Percentiles rank a stretch among this genome's conserved stretches.
These are phyloP conservation scores for Antrozous pallidus DNA, from an alignment of 2,797 vertebrate genomes.

Conservation along the genomic window DNA sequence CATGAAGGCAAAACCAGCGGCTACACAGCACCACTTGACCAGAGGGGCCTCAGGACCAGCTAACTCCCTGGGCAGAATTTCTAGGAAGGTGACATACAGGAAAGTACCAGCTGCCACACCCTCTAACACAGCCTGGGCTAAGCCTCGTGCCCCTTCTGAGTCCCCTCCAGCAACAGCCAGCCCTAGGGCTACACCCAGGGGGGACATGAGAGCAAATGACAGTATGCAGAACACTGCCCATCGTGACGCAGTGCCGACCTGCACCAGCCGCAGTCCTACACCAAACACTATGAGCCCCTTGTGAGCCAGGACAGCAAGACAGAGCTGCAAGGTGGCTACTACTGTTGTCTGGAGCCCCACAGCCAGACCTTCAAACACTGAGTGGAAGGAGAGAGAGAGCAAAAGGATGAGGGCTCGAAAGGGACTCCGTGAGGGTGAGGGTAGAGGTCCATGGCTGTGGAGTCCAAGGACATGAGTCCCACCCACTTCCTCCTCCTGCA, in stretches of 20 bases:
- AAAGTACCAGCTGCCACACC: conserved; percentile 91
- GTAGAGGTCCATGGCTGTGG: conserved; percentile 70
- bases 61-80: conserved; percentile 92
- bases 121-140: conserved; percentile 89
- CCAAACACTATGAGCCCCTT: conserved; percentile 94
- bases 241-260: conserved; percentile 78
- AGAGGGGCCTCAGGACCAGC: conserved; percentile 87
- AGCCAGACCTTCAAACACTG: conserved; percentile 92
- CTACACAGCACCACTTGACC: conserved; percentile 89
- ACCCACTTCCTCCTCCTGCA: conserved; percentile 35
- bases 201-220: conserved; percentile 90
- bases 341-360: conserved; percentile 90
- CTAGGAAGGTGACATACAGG: conserved; percentile 93
- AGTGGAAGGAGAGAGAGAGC: conserved; percentile 92
- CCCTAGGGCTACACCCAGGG: conserved; percentile 88
- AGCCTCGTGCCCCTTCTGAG: conserved; percentile 68
- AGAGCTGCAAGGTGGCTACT: conserved; percentile 89
- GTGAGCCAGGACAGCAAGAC: conserved; percentile 91
- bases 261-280: conserved; percentile 89
- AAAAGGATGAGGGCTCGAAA: conserved; percentile 92
- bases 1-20: conserved; percentile 90
- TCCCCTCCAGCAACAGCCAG: conserved; percentile 86
- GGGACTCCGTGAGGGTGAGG: conserved; percentile 82
- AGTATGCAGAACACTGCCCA: conserved; percentile 87
- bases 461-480: not conserved